Conservation (phyloP, 2,113 vertebrate genomes). For the Aythya baeri region DNA sequence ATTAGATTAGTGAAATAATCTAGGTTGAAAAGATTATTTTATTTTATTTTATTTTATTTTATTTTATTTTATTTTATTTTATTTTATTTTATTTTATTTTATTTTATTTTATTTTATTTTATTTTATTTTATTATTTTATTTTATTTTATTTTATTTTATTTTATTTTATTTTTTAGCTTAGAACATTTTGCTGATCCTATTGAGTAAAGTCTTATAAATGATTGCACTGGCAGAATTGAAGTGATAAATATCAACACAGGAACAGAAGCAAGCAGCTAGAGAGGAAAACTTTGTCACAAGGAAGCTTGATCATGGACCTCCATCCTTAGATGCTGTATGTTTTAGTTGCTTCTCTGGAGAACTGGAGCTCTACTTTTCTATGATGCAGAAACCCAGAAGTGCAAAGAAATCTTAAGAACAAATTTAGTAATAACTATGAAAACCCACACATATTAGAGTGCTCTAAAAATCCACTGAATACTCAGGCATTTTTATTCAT, state of each 20-base stretch:
- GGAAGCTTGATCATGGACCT: neutral
- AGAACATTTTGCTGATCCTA: neutral
- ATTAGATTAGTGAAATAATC: constrained; percentile 1
- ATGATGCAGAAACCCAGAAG: neutral
- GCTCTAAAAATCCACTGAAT: neutral
- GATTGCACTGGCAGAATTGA: neutral
- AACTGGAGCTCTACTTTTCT: neutral
- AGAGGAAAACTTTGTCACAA: neutral
- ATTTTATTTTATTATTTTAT: neutral
- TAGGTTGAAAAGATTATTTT: neutral
- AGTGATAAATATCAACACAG: neutral
- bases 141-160: neutral
- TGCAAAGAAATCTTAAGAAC: neutral
- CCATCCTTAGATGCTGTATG: neutral
- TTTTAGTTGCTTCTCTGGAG: neutral
- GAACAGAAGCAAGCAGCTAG: neutral
- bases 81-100: neutral
- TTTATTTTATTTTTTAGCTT: neutral
- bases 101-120: neutral
- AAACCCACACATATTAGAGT: neutral
- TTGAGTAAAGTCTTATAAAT: neutral
- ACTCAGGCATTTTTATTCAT: neutral
- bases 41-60: neutral
- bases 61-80: neutral
- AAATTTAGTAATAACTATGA: neutral